These are phyloP conservation scores for Salticus scenicus DNA, from an alignment of 2,888 invertebrate species.

Conservation along the genomic window DNA sequence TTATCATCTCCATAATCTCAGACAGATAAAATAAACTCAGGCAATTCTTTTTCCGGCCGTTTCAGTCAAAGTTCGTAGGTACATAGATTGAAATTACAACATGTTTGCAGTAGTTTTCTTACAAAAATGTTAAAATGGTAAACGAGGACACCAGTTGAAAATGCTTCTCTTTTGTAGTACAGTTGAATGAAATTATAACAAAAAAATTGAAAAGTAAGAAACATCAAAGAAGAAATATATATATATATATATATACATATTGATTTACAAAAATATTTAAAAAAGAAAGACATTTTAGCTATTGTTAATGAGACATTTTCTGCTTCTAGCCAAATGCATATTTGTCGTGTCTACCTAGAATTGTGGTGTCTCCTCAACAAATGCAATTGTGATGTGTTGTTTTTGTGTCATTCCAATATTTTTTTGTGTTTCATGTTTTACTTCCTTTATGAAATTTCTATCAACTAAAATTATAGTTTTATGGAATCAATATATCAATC, in stretches of 20 bases:
- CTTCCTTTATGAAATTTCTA: slow-evolving; percentile 4
- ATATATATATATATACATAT: no score
- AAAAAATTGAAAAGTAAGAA: slow-evolving; percentile 14
- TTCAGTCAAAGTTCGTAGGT: slow-evolving; percentile 63
- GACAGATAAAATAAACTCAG: slow-evolving; percentile 65
- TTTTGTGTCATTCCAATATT: slow-evolving; percentile 53
- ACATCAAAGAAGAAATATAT: no score
- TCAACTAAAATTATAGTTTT: neutral
- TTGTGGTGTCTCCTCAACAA: slow-evolving; percentile 52
- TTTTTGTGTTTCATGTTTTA: slow-evolving; percentile 42
- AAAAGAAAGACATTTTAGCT: slow-evolving; percentile 33
- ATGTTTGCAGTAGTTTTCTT: slow-evolving; percentile 49
- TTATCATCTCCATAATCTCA: slow-evolving; percentile 64
- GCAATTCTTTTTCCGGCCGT: slow-evolving; percentile 66
- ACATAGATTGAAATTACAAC: slow-evolving; percentile 55
- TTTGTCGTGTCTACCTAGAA: slow-evolving; percentile 61
- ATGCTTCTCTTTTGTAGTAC: slow-evolving; percentile 40
- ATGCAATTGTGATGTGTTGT: slow-evolving; percentile 57
- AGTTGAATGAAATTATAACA: slow-evolving; percentile 34
- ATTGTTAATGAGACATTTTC: slow-evolving; percentile 48
- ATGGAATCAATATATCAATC: no score
- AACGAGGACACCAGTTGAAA: slow-evolving; percentile 30
- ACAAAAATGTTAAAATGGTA: slow-evolving; percentile 3
- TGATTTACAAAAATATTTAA: no score
- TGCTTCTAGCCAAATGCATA: slow-evolving; percentile 64